Evolutionary conservation across 1,140 invertebrate genomes (phyloP).

Genomic region (Linepithema humile): DNA sequence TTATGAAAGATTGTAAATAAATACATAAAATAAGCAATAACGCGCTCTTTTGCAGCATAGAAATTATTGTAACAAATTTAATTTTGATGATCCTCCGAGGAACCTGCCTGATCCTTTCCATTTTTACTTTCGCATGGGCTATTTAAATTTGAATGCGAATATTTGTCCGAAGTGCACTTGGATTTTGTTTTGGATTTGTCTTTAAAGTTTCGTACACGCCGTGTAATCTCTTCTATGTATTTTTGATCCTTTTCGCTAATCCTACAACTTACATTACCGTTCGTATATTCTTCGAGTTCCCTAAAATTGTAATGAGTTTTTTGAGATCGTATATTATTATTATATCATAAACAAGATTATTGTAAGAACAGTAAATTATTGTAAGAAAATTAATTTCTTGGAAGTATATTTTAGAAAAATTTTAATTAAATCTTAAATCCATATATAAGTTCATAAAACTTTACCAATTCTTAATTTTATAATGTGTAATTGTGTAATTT

Average conservation of each 20-base stretch:
- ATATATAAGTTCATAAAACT: neutral
- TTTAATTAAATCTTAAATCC: neutral
- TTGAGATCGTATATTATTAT: neutral
- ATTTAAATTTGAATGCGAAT: neutral
- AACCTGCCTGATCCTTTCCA: constrained; percentile 8
- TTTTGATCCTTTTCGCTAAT: constrained; percentile 64
- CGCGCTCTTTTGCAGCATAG: neutral
- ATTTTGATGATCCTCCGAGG: constrained; percentile 28
- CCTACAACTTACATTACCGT: neutral
- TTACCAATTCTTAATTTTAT: too few species aligned
- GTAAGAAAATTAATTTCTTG: neutral
- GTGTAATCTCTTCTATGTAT: constrained; percentile 52
- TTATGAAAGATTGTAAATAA: neutral
- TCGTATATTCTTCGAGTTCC: constrained; percentile 15
- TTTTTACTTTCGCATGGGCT: constrained; percentile 38
- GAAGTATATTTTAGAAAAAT: neutral
- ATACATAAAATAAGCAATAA: neutral
- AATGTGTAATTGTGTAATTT: too few species aligned
- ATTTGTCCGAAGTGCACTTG: constrained; percentile 36
- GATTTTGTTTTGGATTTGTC: constrained; percentile 57
- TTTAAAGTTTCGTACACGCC: constrained; percentile 33
- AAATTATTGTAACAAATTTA: neutral
- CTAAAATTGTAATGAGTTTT: constrained; percentile 22
- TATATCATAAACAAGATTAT: neutral
- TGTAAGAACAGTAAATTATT: neutral